A percentile compares a stretch with the other conserved stretches of the same genome.
Conservation (phyloP, 1,140 invertebrate genomes). For the Drosophila parvula region DNA sequence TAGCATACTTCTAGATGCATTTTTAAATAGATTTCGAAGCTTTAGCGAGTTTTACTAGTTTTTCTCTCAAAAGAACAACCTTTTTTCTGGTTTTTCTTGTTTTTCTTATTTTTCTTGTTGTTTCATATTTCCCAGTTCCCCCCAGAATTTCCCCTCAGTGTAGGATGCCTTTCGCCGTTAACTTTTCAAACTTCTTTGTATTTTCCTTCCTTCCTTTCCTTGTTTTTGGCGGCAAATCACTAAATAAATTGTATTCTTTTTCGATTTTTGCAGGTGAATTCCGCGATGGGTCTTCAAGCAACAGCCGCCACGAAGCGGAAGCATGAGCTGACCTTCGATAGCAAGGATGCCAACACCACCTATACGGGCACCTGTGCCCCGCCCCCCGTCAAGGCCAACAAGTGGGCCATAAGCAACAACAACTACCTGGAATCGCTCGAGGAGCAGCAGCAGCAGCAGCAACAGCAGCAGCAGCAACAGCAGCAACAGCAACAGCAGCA, state of each 20-base stretch:
- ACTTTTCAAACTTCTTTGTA: constrained; percentile 6
- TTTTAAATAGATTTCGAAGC: not conserved
- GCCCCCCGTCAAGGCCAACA: constrained; percentile 85
- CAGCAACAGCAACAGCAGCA: constrained; percentile 81
- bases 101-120: too few species aligned
- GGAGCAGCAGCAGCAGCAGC: constrained; percentile 61
- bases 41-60: not conserved
- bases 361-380: constrained; percentile 78
- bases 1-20: not conserved
- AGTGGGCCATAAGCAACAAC: constrained; percentile 84
- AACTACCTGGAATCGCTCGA: constrained; percentile 82
- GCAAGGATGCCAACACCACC: constrained; percentile 79
- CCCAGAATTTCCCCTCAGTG: not conserved
- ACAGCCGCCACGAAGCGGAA: constrained; percentile 89
- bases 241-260: constrained; percentile 47
- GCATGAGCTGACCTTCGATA: constrained; percentile 85
- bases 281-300: constrained; percentile 91
- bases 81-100: too few species aligned
- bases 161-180: not conserved
- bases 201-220: not conserved
- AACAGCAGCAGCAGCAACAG: constrained; percentile 61
- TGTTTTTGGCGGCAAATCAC: constrained; percentile 49
- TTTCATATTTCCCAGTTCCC: not conserved
- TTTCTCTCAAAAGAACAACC: not conserved
- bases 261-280: constrained; percentile 88